Evolutionary conservation across 2,113 vertebrate species (phyloP).

Genomic region (Phoxinus phoxinus): DNA sequence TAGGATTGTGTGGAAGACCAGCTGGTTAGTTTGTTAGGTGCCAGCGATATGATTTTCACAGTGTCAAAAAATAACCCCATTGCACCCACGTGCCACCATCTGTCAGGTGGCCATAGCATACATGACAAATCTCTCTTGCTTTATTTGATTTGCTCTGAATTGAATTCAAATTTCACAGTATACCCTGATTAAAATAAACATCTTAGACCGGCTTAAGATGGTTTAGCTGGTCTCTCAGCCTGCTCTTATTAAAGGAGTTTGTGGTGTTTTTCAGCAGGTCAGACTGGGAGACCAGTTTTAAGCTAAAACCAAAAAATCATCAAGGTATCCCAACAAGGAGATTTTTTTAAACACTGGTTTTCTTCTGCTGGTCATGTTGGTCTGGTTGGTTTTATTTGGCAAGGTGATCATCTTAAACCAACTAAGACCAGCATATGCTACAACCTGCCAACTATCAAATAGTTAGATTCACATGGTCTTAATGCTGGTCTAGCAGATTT

Average conservation of each 20-base stretch:
- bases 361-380: not conserved
- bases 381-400: not conserved
- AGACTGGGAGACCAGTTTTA: not conserved
- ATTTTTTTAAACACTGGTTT: not conserved
- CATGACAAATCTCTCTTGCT: slow-evolving; percentile 18
- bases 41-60: slow-evolving; percentile 74
- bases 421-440: not conserved
- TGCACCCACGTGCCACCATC: slow-evolving; percentile 76
- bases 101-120: slow-evolving; percentile 70
- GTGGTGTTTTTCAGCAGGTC: not conserved
- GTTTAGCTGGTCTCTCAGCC: not conserved
- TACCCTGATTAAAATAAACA: not conserved
- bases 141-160: not conserved
- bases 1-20: slow-evolving; percentile 68
- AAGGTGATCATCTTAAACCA: not conserved
- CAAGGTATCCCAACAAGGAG: not conserved
- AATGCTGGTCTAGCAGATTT: not conserved
- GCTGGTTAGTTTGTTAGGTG: slow-evolving; percentile 69
- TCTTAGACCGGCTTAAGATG: not conserved
- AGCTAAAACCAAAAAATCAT: not conserved
- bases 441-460: not conserved
- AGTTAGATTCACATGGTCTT: not conserved
- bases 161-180: not conserved
- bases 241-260: not conserved
- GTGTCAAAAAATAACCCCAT: slow-evolving; percentile 73